phyloP scores from a whole-genome alignment of 2,113 vertebrate species.

The Microtus montanus region DNA sequence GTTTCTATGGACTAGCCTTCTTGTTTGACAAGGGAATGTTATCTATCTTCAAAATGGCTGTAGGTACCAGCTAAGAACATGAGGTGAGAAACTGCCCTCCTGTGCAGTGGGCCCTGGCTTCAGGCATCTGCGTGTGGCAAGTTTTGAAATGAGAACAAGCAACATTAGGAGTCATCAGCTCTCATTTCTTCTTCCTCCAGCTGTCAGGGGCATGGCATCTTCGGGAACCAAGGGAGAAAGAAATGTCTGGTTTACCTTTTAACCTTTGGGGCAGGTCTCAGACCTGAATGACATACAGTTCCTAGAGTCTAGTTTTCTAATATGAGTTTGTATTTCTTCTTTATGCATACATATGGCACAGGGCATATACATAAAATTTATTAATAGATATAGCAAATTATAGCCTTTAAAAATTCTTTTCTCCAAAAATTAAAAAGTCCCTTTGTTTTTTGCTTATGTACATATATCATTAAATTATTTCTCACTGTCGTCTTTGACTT shows the following conservation, averaged over 20 bases:
- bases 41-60: slow-evolving; percentile 24
- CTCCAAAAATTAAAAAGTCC: not conserved
- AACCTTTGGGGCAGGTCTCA: not conserved
- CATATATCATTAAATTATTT: not conserved
- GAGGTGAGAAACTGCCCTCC: slow-evolving; percentile 25
- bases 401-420: slow-evolving; percentile 8
- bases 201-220: not conserved
- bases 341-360: not conserved
- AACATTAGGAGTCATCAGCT: not conserved
- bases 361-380: not conserved
- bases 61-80: slow-evolving; percentile 1
- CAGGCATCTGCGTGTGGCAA: not conserved
- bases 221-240: slow-evolving; percentile 12
- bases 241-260: not conserved
- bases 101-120: not conserved
- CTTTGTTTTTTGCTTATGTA: not conserved
- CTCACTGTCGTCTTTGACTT: slow-evolving; percentile 9
- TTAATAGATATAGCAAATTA: slow-evolving; percentile 10
- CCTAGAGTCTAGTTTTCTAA: slow-evolving; percentile 12
- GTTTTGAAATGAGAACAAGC: slow-evolving; percentile 34
- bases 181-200: slow-evolving; percentile 40
- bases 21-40: slow-evolving; percentile 42
- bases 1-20: slow-evolving; percentile 43
- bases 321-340: slow-evolving; percentile 29
- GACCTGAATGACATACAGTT: not conserved